These are phyloP conservation scores for Zaprionus ornatus DNA, from an alignment of 1,140 invertebrate species.

Conservation along the genomic window DNA sequence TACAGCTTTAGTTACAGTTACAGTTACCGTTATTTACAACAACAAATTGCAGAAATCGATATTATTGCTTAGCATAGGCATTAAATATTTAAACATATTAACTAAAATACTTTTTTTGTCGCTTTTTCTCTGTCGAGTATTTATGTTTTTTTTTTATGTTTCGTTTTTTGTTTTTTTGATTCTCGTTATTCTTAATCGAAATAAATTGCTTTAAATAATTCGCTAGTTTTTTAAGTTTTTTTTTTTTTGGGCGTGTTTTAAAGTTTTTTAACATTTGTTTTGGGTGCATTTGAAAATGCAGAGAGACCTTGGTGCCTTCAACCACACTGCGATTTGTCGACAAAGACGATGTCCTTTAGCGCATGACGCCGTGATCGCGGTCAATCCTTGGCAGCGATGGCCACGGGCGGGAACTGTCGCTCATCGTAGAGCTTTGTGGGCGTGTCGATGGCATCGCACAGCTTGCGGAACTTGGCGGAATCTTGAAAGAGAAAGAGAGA, in stretches of 20 bases:
- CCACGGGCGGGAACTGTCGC: slow-evolving; percentile 81
- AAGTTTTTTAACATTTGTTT: slow-evolving; percentile 37
- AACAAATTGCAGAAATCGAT: slow-evolving; percentile 17
- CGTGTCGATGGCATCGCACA: slow-evolving; percentile 81
- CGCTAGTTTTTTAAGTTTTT: slow-evolving; percentile 21
- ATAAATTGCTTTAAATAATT: slow-evolving; percentile 51
- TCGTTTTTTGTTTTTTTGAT: slow-evolving; percentile 17
- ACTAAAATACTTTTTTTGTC: slow-evolving; percentile 69
- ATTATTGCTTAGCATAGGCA: slow-evolving; percentile 24
- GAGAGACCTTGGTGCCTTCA: slow-evolving; percentile 34
- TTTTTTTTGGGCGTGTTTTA: slow-evolving; percentile 27
- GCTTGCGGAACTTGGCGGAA: slow-evolving; percentile 81
- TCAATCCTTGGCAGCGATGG: slow-evolving; percentile 81
- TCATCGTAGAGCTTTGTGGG: slow-evolving; percentile 82
- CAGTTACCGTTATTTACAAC: slow-evolving; percentile 28
- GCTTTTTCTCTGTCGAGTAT: slow-evolving; percentile 59
- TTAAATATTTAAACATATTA: slow-evolving; percentile 38
- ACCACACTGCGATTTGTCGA: slow-evolving; percentile 45
- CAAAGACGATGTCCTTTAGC: slow-evolving; percentile 42
- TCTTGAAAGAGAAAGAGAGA: slow-evolving; percentile 44
- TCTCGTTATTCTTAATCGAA: slow-evolving; percentile 36
- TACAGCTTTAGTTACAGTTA: slow-evolving; percentile 8
- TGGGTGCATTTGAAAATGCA: slow-evolving; percentile 24
- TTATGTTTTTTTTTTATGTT: slow-evolving; percentile 43
- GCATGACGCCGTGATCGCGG: slow-evolving; percentile 37